These are phyloP conservation scores for Muntiacus reevesi DNA, from an alignment of 2,113 vertebrate species.

Conservation along the genomic window DNA sequence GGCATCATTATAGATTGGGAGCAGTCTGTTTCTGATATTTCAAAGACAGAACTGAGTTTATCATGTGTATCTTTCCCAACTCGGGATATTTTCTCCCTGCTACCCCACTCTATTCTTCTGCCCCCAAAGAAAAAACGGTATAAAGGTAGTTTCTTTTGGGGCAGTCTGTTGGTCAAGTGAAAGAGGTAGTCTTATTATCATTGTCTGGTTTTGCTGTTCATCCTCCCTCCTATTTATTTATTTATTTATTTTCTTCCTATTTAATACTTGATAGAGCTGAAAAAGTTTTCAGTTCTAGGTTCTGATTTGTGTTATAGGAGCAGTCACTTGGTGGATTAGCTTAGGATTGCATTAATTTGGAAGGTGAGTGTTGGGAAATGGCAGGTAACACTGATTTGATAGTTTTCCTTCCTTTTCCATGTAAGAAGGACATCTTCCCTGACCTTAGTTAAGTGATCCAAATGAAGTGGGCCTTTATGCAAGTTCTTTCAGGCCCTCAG, in stretches of 20 bases:
- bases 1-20: neutral
- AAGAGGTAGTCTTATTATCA: conserved; percentile 39
- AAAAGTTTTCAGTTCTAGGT: conserved; percentile 41
- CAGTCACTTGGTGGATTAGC: neutral
- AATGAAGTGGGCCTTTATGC: neutral
- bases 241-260: neutral
- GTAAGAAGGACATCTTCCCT: neutral
- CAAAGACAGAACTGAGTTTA: conserved; percentile 42
- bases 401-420: conserved; percentile 22
- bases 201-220: conserved; percentile 23
- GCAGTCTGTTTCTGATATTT: conserved; percentile 47
- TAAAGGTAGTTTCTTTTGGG: conserved; percentile 8
- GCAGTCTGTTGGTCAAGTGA: neutral
- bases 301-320: conserved; percentile 38
- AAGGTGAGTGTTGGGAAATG: conserved; percentile 8
- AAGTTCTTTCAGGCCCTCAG: neutral
- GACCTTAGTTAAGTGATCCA: neutral
- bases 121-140: neutral
- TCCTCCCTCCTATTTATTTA: conserved; percentile 26
- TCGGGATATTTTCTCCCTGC: neutral
- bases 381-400: conserved; percentile 8
- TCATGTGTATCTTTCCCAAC: neutral
- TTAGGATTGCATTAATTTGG: neutral
- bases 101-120: neutral
- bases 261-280: conserved; percentile 61